Base-by-base conservation (phyloP, 1,140 invertebrate genomes). In the Meloidogyne floridensis region DNA sequence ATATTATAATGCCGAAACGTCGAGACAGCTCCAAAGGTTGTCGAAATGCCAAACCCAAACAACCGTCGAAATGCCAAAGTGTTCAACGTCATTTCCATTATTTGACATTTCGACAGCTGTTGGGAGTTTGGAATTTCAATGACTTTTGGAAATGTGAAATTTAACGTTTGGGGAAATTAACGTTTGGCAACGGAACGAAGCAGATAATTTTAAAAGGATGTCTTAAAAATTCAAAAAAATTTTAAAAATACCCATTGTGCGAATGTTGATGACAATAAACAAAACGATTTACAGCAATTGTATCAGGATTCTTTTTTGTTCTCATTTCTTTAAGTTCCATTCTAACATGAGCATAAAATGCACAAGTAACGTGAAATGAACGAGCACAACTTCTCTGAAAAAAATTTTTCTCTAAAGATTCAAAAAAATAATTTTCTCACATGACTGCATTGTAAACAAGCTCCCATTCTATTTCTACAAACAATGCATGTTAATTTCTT, bases 401-500 rank as follows among this genome's bases (percentile, higher is more conserved):
- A 73, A 11, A 78, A 47, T 53, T 51, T n/a, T 9, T 3, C 53
- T 78, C 7, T 75, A 53, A 2, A 79, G 71, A 20, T 47, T 11
- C 15, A n/a, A 54, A 59, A 42, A 42, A 5, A 51, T 32, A 32
- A 32, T 32, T 32, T 32, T 32, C 32, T 85, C 56, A 85, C 84
- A 59, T 84, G 81, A 69, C 84, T 85, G 59, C 97, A 99, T 91
- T 99, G 97, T 84, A 99, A 98, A 88, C 97, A 99, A 2, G 97
- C 97, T 0, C 97, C 97, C 0, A 94, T 93, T 77, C 95, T 93
- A 89, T 97, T 94, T 90, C 97, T 98, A 91, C 97, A 99, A 76
- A 99, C 95, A 88, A 95, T 98, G 89, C 97, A 99, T 2, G 94
- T 94, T 1, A 99, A 92, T 87, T 95, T 95, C 95, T 96, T 98